Conservation (phyloP, 1,140 invertebrate genomes). For the Cyclargus thomasi region DNA sequence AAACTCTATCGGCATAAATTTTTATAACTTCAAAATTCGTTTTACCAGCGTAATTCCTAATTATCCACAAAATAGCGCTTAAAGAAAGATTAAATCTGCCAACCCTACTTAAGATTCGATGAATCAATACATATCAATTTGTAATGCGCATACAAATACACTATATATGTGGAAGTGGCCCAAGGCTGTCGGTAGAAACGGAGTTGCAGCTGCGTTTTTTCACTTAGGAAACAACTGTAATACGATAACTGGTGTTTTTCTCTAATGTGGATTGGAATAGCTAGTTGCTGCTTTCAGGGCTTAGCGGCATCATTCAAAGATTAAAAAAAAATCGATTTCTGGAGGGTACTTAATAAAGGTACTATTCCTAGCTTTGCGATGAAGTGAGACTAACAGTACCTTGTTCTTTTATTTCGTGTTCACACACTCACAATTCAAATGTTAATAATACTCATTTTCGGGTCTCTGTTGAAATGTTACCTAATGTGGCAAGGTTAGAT, state of each 20-base stretch:
- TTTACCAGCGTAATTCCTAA: not conserved
- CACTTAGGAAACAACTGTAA: constrained; percentile 44
- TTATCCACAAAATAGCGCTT: not conserved
- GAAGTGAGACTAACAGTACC: not conserved
- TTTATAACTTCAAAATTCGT: not conserved
- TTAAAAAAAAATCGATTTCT: not conserved
- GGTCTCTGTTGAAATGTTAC: constrained; percentile 37
- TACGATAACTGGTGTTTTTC: not conserved
- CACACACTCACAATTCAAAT: constrained; percentile 23
- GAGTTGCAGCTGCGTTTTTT: constrained; percentile 28
- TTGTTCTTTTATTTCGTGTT: not conserved
- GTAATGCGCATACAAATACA: constrained; percentile 51
- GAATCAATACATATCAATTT: constrained; percentile 45
- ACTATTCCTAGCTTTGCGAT: not conserved
- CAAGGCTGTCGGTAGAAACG: constrained; percentile 64
- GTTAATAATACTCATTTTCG: constrained; percentile 34
- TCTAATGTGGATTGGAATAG: not conserved
- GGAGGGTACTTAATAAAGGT: not conserved
- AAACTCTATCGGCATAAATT: not conserved
- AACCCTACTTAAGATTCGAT: constrained; percentile 33
- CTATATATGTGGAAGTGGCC: constrained; percentile 53
- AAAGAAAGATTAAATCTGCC: constrained; percentile 3
- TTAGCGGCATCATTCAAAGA: not conserved
- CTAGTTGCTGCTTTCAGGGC: not conserved
- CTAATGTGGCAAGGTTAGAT: constrained; percentile 47